A percentile compares a stretch with the other conserved stretches of the same genome.
phyloP scores from a whole-genome alignment of 2,888 invertebrate species.

The Mellilla xanthometata region DNA sequence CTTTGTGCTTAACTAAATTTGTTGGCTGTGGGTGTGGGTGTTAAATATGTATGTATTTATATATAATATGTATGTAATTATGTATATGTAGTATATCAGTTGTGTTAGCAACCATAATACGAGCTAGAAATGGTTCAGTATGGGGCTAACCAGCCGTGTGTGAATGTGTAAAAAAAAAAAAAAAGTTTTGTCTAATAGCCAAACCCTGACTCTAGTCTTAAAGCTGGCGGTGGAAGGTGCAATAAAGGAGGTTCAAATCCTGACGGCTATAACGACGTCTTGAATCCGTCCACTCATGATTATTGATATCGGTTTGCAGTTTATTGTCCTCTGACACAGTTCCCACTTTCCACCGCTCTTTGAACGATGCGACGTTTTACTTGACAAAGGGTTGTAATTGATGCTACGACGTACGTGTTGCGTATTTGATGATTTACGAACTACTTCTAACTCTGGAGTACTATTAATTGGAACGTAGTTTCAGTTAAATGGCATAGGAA shows the following conservation, averaged over 20 bases:
- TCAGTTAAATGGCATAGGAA: not conserved
- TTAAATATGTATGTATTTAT: no score
- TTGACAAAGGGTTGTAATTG: slow-evolving; percentile 68
- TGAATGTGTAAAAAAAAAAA: no score
- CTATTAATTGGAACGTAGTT: not conserved
- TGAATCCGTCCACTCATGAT: slow-evolving; percentile 5
- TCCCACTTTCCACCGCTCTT: slow-evolving; percentile 66
- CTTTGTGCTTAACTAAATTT: no score
- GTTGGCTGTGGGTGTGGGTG: no score
- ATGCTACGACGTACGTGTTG: slow-evolving; percentile 34
- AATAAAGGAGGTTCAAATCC: not conserved
- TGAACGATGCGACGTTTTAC: slow-evolving; percentile 54
- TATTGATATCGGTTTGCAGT: slow-evolving; percentile 23
- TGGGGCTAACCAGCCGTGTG: no score
- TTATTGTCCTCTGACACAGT: slow-evolving; percentile 56
- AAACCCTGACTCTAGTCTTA: not conserved
- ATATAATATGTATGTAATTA: no score
- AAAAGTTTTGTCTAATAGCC: no score
- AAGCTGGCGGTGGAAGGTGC: not conserved
- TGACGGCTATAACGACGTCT: not conserved
- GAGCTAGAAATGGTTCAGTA: no score
- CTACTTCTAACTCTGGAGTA: not conserved
- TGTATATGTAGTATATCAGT: no score
- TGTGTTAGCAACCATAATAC: no score
- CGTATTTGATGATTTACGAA: not conserved